phyloP scores from a whole-genome alignment of 1,140 invertebrate species.

The Conus ventricosus region DNA sequence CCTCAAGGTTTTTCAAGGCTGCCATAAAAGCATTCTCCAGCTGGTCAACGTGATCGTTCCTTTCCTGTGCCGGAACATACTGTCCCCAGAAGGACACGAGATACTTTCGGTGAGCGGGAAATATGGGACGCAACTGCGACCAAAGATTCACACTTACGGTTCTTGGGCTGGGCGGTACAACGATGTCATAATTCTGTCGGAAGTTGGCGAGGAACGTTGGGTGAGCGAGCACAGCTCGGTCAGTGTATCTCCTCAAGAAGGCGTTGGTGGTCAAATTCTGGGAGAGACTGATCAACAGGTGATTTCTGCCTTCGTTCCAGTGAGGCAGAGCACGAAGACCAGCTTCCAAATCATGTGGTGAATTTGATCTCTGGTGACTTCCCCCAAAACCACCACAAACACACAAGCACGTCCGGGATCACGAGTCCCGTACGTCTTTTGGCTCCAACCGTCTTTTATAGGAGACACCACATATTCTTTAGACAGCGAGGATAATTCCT shows the following conservation, averaged over 20 bases:
- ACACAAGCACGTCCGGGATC: not conserved
- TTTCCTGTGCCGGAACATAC: not conserved
- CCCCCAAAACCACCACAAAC: not conserved
- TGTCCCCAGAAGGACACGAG: not conserved
- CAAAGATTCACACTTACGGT: not conserved
- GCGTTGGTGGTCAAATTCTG: not conserved
- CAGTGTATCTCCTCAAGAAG: not conserved
- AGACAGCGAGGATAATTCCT: not conserved
- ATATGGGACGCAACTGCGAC: not conserved
- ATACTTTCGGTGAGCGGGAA: not conserved
- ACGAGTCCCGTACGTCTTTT: not conserved
- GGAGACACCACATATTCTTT: not conserved
- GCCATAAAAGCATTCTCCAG: not conserved
- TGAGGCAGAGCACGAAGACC: not conserved
- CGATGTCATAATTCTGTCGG: not conserved
- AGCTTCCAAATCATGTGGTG: not conserved
- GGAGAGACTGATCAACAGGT: not conserved
- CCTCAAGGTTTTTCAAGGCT: not conserved
- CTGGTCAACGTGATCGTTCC: not conserved
- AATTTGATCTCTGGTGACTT: not conserved
- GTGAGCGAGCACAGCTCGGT: not conserved
- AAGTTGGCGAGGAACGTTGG: not conserved
- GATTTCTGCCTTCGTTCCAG: not conserved
- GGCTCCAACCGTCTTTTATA: not conserved
- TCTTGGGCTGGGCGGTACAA: not conserved